Percentiles rank a stretch among this genome's conserved stretches.
These are phyloP conservation scores for Gymnothorax javanicus DNA, from an alignment of 2,797 vertebrate genomes.

Conservation along the genomic window DNA sequence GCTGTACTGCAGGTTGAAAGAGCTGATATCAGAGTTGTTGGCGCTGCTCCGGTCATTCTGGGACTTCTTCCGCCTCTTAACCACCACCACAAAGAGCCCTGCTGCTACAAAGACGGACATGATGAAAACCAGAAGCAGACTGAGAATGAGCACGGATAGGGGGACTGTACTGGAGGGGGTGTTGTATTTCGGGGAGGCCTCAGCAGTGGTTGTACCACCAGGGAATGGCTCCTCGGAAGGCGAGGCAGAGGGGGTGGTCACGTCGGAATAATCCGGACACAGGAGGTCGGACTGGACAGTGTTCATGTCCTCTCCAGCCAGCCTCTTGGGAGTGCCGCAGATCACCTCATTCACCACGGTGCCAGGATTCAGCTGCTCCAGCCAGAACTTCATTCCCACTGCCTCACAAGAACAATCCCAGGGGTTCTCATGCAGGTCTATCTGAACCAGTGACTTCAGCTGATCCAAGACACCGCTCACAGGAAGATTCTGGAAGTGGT, in stretches of 20 bases:
- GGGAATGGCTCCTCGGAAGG: conserved; percentile 83
- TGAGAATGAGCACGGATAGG: conserved; percentile 93
- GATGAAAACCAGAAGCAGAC: conserved; percentile 91
- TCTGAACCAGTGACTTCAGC: conserved; percentile 87
- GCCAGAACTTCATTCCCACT: conserved; percentile 90
- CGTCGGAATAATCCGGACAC: conserved; percentile 88
- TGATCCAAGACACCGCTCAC: conserved; percentile 88
- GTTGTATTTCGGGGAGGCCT: conserved; percentile 79
- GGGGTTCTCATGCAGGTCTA: conserved; percentile 96
- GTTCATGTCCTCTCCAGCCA: conserved; percentile 89
- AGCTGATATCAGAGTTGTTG: conserved; percentile 90
- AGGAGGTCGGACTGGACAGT: conserved; percentile 82
- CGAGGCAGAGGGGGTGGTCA: conserved; percentile 79
- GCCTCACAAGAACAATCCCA: conserved; percentile 95
- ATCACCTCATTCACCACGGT: conserved; percentile 92
- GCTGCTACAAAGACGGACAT: conserved; percentile 92
- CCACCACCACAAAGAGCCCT: conserved; percentile 87
- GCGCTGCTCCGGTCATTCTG: conserved; percentile 86
- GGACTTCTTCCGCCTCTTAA: conserved; percentile 86
- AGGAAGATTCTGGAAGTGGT: conserved; percentile 87
- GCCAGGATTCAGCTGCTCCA: conserved; percentile 90
- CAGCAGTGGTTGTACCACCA: conserved; percentile 81
- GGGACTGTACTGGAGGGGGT: conserved; percentile 79
- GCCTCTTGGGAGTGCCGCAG: conserved; percentile 88
- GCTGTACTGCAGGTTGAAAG: conserved; percentile 94